Evolutionary conservation across 2,113 vertebrate genomes (phyloP).

Genomic region (Meles meles): DNA sequence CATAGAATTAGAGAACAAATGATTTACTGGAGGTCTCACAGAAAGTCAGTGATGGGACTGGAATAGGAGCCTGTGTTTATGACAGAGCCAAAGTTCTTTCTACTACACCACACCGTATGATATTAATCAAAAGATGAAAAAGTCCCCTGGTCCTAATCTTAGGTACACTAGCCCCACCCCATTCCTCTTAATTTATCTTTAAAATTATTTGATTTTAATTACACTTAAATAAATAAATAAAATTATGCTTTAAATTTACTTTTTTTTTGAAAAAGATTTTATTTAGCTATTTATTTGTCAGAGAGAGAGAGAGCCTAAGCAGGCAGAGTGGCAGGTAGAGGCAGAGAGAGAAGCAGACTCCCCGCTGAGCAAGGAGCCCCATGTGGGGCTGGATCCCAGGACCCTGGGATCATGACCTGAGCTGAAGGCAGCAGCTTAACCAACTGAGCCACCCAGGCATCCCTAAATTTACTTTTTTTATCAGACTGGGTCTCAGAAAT

Average conservation of each 20-base stretch:
- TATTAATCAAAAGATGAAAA: neutral
- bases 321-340: too few relatives aligned
- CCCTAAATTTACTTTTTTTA: neutral
- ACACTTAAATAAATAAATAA: neutral
- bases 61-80: neutral
- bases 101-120: neutral
- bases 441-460: too few relatives aligned
- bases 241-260: constrained; percentile 22
- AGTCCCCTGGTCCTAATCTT: neutral
- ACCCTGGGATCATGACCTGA: too few relatives aligned
- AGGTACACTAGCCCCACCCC: neutral
- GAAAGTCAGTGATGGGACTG: neutral
- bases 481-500: constrained; percentile 29
- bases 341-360: too few relatives aligned
- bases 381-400: too few relatives aligned
- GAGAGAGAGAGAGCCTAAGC: too few relatives aligned
- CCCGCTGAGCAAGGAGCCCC: too few relatives aligned
- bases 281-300: too few relatives aligned
- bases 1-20: neutral
- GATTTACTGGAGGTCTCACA: neutral
- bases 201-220: constrained; percentile 11
- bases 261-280: neutral
- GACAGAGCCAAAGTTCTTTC: neutral
- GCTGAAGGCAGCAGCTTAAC: too few relatives aligned
- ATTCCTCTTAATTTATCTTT: constrained; percentile 15